phyloP scores from a whole-genome alignment of 1,140 invertebrate species.

The Brevipalpus yothersi region DNA sequence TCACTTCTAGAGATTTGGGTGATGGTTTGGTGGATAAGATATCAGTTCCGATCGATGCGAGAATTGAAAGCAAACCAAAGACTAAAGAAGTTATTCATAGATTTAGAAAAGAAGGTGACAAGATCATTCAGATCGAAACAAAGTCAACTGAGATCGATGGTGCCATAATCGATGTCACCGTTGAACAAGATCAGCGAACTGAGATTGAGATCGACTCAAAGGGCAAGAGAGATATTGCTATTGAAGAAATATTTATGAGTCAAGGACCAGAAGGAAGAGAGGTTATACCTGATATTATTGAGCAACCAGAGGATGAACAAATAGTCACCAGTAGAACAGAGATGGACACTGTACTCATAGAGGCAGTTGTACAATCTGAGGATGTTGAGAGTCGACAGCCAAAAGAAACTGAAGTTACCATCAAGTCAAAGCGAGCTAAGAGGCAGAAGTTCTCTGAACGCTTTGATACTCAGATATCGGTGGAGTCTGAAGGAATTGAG shows the following conservation, averaged over 20 bases:
- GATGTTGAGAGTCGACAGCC: too few relatives aligned
- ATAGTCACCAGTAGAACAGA: too few relatives aligned
- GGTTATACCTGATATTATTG: not conserved
- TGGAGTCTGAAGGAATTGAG: too few relatives aligned
- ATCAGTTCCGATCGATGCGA: too few relatives aligned
- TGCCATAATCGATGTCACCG: not conserved
- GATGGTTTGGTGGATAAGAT: too few relatives aligned
- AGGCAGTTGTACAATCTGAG: too few relatives aligned
- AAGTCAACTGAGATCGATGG: not conserved
- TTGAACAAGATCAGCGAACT: not conserved
- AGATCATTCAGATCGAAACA: not conserved
- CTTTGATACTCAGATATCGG: too few relatives aligned
- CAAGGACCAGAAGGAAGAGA: not conserved
- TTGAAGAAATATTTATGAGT: not conserved
- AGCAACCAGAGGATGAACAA: not conserved
- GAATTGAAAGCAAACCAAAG: not conserved
- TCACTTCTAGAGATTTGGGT: too few relatives aligned
- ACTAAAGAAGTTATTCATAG: not conserved
- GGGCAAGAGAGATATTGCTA: not conserved
- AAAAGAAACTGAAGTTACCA: too few relatives aligned
- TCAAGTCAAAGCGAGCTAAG: too few relatives aligned
- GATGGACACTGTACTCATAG: too few relatives aligned
- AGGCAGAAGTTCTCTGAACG: too few relatives aligned
- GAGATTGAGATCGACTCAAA: not conserved
- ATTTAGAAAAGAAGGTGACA: not conserved